Evolutionary conservation across 1,140 invertebrate species (phyloP).

Genomic region (Thalassaphorura encarpata): DNA sequence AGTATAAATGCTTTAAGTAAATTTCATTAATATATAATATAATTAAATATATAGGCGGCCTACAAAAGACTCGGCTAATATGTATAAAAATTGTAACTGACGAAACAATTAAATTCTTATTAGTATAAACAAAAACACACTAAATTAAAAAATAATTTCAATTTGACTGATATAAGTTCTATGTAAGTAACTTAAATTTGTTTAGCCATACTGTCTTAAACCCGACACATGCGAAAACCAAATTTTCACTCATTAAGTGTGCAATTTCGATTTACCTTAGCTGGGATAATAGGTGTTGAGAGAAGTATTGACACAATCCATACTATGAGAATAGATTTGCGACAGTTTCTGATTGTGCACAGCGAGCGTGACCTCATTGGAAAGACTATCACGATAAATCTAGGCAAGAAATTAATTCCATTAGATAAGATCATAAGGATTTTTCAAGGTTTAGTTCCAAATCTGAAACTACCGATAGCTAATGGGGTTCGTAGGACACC

Average conservation of each 20-base stretch:
- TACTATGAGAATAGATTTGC: constrained; percentile 38
- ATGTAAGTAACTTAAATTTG: no score
- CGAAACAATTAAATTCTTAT: background rate
- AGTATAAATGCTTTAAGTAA: background rate
- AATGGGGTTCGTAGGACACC: no score
- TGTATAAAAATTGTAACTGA: background rate
- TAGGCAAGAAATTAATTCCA: no score
- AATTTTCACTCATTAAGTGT: background rate
- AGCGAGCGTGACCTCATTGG: constrained; percentile 42
- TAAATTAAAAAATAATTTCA: background rate
- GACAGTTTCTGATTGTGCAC: constrained; percentile 42
- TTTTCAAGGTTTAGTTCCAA: no score
- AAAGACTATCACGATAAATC: constrained; percentile 45
- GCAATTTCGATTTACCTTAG: constrained; percentile 36
- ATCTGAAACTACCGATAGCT: no score
- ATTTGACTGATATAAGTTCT: no score
- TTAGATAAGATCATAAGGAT: no score
- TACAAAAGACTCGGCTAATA: background rate
- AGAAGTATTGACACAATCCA: constrained; percentile 39
- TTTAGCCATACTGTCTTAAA: no score
- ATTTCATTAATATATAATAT: background rate
- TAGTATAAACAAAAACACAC: background rate
- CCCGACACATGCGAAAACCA: no score
- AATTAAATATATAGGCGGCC: no score
- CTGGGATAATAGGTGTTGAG: constrained; percentile 36